Evolutionary conservation across 2,797 vertebrate species (phyloP).

Genomic region (Betta splendens): DNA sequence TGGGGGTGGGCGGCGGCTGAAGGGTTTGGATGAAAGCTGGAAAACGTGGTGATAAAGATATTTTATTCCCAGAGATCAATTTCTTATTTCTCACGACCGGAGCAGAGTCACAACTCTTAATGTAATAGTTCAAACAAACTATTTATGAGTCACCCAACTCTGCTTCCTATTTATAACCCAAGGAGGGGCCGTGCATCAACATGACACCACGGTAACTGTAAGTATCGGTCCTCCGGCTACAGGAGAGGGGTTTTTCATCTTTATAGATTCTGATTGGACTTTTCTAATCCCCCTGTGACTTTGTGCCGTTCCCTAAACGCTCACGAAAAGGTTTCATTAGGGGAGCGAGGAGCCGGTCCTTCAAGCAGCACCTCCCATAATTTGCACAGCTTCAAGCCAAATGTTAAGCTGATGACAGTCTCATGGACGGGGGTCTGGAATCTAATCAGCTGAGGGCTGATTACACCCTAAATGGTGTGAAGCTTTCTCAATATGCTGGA

Average conservation of each 20-base stretch:
- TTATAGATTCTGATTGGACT: slow-evolving; percentile 55
- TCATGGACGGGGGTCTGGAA: slow-evolving; percentile 42
- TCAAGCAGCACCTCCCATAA: slow-evolving; percentile 49
- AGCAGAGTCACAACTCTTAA: slow-evolving; percentile 51
- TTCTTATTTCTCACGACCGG: slow-evolving; percentile 15
- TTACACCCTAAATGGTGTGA: slow-evolving; percentile 60
- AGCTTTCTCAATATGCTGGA: slow-evolving; percentile 57
- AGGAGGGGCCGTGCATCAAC: slow-evolving; percentile 42
- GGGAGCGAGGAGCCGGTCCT: slow-evolving; percentile 29
- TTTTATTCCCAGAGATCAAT: slow-evolving; percentile 34
- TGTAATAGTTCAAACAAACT: slow-evolving; percentile 40
- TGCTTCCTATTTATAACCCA: slow-evolving; percentile 55
- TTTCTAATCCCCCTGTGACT: slow-evolving; percentile 48
- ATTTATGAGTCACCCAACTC: slow-evolving; percentile 50
- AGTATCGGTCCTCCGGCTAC: slow-evolving; percentile 33
- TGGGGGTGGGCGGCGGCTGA: slow-evolving; percentile 1
- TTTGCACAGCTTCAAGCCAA: slow-evolving; percentile 54
- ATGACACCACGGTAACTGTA: slow-evolving; percentile 39
- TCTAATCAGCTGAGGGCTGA: slow-evolving; percentile 62
- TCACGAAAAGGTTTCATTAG: slow-evolving; percentile 48
- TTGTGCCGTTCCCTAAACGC: slow-evolving; percentile 41
- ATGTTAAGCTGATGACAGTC: slow-evolving; percentile 63
- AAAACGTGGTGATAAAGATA: slow-evolving; percentile 6
- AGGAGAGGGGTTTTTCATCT: slow-evolving; percentile 44
- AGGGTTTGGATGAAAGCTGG: slow-evolving; percentile 30